A percentile compares a stretch with the other conserved stretches of the same genome.
Conservation (phyloP, 2,888 invertebrate species). For the Eupithecia vulgata region DNA sequence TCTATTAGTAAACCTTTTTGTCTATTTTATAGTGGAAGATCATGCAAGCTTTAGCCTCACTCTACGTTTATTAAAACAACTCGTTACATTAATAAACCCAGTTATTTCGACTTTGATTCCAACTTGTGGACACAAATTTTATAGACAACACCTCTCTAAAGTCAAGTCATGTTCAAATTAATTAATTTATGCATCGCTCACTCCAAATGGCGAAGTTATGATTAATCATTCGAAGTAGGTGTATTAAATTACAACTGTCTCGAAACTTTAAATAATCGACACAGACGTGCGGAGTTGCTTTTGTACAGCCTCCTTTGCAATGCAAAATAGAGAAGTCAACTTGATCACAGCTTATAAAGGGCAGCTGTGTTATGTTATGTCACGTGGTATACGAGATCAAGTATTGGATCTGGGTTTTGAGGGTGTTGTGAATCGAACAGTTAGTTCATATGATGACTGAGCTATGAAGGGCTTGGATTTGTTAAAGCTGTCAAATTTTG, state of each 20-base stretch:
- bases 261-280: conserved; percentile 33
- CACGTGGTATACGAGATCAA: background rate
- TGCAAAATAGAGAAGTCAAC: conserved; percentile 31
- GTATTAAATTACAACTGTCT: conserved; percentile 29
- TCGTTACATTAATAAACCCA: background rate
- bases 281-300: conserved; percentile 23
- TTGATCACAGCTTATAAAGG: conserved; percentile 16
- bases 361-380: background rate
- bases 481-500: background rate
- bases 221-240: conserved; percentile 18
- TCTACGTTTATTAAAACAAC: background rate
- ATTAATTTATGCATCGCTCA: conserved; percentile 18
- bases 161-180: conserved; percentile 11
- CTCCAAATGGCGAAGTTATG: conserved; percentile 10
- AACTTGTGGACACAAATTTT: conserved; percentile 1
- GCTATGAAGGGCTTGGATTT: background rate
- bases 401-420: background rate
- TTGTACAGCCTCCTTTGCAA: conserved; percentile 34
- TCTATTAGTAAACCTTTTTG: background rate
- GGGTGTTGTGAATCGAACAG: background rate
- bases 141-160: conserved; percentile 7
- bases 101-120: conserved; percentile 8
- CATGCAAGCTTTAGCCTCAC: background rate
- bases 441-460: background rate
- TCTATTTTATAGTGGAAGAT: background rate